phyloP scores from a whole-genome alignment of 1,140 invertebrate species.

The Octopus sinensis region DNA sequence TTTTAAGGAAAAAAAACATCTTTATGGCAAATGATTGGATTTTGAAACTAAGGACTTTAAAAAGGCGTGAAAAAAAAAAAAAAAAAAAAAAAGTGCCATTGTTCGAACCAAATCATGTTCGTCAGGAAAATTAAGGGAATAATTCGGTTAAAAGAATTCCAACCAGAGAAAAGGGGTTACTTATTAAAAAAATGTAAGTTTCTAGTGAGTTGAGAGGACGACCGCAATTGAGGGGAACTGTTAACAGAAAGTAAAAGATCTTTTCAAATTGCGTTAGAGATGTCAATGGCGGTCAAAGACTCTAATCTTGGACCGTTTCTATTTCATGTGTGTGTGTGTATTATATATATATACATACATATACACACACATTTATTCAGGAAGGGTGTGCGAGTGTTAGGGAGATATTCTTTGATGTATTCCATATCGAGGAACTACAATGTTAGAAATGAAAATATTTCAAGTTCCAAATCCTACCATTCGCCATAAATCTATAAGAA shows the following conservation, averaged over 20 bases:
- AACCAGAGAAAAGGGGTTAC: no score
- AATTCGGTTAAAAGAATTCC: no score
- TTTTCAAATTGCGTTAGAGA: background rate
- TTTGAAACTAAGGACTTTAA: no score
- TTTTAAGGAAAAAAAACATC: no score
- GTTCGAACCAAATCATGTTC: no score
- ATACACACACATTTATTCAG: background rate
- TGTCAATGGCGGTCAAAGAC: background rate
- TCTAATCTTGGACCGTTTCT: background rate
- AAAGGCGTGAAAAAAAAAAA: no score
- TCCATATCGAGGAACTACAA: background rate
- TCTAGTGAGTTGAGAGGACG: background rate
- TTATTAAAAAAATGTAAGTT: no score
- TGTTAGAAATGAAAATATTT: background rate
- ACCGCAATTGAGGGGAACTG: background rate
- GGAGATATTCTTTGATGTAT: background rate
- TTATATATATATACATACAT: constrained; percentile 1
- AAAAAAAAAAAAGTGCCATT: no score
- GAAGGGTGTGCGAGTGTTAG: background rate
- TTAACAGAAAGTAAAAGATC: background rate
- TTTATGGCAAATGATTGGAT: no score
- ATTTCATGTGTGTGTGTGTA: background rate
- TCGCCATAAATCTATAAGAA: background rate
- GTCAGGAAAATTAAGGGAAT: no score
- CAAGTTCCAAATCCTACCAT: background rate